phyloP scores from a whole-genome alignment of 1,140 invertebrate species.

The Tribolium castaneum region DNA sequence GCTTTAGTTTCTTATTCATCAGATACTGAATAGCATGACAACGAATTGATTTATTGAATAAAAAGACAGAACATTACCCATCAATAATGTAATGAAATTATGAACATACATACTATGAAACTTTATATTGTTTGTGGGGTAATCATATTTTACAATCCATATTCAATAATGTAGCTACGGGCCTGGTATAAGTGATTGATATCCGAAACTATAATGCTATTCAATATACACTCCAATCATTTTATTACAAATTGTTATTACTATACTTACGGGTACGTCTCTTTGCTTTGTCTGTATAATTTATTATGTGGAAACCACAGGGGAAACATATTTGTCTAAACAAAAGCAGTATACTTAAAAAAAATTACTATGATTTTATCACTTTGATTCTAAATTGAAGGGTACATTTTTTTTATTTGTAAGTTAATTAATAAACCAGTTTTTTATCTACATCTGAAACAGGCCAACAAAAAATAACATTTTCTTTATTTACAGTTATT shows the following conservation, averaged over 20 bases:
- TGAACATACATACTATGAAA: not conserved
- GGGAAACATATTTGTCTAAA: no score
- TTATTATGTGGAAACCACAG: not conserved
- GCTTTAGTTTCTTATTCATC: not conserved
- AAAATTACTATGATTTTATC: no score
- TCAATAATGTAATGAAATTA: constrained; percentile 10
- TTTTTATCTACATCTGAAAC: no score
- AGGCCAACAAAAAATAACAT: no score
- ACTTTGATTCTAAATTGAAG: no score
- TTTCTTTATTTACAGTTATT: no score
- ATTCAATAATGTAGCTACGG: not conserved
- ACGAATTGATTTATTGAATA: constrained; percentile 11
- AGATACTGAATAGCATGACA: constrained; percentile 9
- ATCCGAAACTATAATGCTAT: not conserved
- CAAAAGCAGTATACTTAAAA: no score
- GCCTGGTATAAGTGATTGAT: not conserved
- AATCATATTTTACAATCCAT: not conserved
- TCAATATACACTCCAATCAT: not conserved
- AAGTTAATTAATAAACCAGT: no score
- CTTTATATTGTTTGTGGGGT: not conserved
- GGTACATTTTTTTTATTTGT: no score
- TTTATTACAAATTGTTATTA: not conserved
- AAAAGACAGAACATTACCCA: not conserved
- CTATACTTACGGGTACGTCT: not conserved
- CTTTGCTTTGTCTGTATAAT: not conserved